A percentile compares a stretch with the other conserved stretches of the same genome.
Evolutionary conservation across 1,140 invertebrate genomes (phyloP).

Genomic region (Paralvinella palmiformis): DNA sequence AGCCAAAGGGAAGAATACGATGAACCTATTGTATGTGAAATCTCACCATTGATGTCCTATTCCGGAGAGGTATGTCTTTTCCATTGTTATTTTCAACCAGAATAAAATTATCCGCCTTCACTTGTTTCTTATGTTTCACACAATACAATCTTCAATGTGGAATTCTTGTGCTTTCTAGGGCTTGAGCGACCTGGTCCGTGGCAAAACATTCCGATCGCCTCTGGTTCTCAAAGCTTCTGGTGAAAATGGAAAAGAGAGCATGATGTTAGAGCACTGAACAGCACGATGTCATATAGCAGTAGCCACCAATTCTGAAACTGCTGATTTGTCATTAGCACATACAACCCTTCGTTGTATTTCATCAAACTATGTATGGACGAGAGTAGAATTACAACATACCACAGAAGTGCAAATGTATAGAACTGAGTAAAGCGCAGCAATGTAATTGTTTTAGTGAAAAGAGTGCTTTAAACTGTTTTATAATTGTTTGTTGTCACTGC

Average conservation of each 20-base stretch:
- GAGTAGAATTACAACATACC: too few relatives aligned
- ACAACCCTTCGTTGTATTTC: too few relatives aligned
- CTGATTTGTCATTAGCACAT: too few relatives aligned
- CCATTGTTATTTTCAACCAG: background rate
- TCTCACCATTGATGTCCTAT: constrained; percentile 87
- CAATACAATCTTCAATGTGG: background rate
- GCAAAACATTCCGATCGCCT: background rate
- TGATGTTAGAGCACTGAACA: background rate
- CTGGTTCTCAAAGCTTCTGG: constrained; percentile 1
- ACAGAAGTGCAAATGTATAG: too few relatives aligned
- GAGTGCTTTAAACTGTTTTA: too few relatives aligned
- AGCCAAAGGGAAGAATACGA: constrained; percentile 50
- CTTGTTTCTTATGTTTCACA: background rate
- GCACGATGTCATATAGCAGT: too few relatives aligned
- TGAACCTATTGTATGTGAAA: constrained; percentile 69
- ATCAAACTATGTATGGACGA: too few relatives aligned
- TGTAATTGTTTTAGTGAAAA: too few relatives aligned
- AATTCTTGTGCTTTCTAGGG: background rate
- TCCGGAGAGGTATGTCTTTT: constrained; percentile 62
- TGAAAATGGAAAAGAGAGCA: background rate
- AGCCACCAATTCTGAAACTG: too few relatives aligned
- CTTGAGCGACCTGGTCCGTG: background rate
- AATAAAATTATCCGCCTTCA: background rate
- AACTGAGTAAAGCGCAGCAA: too few relatives aligned
- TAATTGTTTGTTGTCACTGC: too few relatives aligned